Conservation (phyloP, 2,113 vertebrate species). For the Calyptomena viridis region DNA sequence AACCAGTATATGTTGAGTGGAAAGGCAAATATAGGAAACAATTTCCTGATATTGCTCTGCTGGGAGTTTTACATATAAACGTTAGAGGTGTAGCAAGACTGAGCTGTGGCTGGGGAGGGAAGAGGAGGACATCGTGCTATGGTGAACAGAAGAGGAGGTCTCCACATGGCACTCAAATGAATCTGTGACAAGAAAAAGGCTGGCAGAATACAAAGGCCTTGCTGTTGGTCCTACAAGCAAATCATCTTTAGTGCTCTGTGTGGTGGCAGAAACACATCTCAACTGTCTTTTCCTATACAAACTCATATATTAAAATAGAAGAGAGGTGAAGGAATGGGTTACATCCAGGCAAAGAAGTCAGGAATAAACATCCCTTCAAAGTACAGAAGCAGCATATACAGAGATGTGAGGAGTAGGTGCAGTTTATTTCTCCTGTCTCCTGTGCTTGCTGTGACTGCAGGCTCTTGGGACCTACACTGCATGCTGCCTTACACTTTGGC, state of each 20-base stretch:
- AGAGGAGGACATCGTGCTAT: neutral
- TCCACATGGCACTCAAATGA: neutral
- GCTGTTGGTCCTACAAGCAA: neutral
- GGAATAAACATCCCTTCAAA: neutral
- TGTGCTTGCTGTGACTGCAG: neutral
- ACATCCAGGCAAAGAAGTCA: neutral
- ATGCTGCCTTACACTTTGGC: rapidly evolving
- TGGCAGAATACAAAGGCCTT: neutral
- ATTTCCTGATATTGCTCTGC: neutral
- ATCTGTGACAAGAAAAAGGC: neutral
- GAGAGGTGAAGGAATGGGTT: neutral
- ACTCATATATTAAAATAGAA: neutral
- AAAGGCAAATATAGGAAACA: neutral
- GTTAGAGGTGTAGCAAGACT: neutral
- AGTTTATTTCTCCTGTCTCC: neutral
- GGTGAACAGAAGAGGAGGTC: neutral
- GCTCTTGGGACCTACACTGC: neutral
- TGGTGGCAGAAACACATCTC: neutral
- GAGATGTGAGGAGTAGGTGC: neutral
- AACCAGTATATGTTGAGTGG: neutral
- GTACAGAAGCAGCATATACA: neutral
- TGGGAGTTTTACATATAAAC: neutral
- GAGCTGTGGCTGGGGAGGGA: neutral
- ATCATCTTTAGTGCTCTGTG: neutral
- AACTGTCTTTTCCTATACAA: neutral